phyloP scores from a whole-genome alignment of 2,113 vertebrate genomes.

The Pungitius pungitius region DNA sequence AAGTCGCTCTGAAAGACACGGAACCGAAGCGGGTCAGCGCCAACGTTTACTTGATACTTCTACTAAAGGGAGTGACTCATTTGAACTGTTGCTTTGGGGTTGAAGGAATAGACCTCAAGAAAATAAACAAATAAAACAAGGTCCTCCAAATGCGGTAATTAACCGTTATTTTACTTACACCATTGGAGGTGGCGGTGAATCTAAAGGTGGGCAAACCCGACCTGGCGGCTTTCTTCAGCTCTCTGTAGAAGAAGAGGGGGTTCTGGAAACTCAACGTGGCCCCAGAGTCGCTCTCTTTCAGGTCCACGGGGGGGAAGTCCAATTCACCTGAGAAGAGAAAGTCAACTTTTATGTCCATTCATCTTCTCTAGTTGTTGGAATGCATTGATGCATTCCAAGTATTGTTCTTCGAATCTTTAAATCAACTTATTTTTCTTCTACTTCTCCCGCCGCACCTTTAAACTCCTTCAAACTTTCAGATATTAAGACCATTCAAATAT shows the following conservation, averaged over 20 bases:
- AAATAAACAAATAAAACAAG: neutral
- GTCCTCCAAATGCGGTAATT: neutral
- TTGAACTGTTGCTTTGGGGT: neutral
- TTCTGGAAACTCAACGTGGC: constrained; percentile 55
- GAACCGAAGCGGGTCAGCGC: neutral
- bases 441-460: too few species aligned
- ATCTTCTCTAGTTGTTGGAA: too few species aligned
- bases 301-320: constrained; percentile 59
- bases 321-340: constrained; percentile 57
- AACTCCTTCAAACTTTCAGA: too few species aligned
- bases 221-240: neutral
- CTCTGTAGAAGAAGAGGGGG: constrained; percentile 59
- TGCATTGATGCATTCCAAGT: too few species aligned
- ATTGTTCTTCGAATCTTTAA: too few species aligned
- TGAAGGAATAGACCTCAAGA: neutral
- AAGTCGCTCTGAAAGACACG: neutral
- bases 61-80: too few species aligned
- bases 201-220: accelerated
- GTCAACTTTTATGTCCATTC: accelerated
- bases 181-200: accelerated
- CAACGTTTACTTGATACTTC: too few species aligned
- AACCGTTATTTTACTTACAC: neutral
- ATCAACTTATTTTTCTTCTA: too few species aligned
- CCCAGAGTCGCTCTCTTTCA: neutral
- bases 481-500: too few species aligned